Evolutionary conservation across 2,888 invertebrate species (phyloP).

Genomic region (Dimorphilus gyrociliatus): DNA sequence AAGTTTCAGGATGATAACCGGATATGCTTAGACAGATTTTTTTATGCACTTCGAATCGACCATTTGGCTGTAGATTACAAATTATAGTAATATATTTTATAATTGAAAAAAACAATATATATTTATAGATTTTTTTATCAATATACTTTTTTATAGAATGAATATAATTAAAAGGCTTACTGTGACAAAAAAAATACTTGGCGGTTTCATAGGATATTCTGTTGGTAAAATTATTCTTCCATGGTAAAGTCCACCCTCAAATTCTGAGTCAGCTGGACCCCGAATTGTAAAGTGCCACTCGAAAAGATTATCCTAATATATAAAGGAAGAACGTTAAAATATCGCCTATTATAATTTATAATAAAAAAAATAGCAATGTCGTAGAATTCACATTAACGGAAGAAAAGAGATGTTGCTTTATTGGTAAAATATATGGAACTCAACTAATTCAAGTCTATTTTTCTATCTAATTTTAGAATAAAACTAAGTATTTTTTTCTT

Average conservation of each 20-base stretch:
- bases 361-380: not conserved
- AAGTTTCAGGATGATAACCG: slow-evolving; percentile 89
- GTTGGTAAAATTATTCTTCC: slow-evolving; percentile 71
- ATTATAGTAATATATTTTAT: too few species aligned
- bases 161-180: slow-evolving; percentile 39
- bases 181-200: slow-evolving; percentile 76
- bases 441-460: too few species aligned
- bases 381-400: too few species aligned
- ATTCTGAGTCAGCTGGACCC: slow-evolving; percentile 72
- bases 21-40: slow-evolving; percentile 90
- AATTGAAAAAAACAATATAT: too few species aligned
- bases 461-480: too few species aligned
- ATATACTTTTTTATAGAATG: too few species aligned
- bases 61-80: slow-evolving; percentile 58
- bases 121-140: too few species aligned
- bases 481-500: too few species aligned
- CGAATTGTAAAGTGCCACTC: slow-evolving; percentile 94
- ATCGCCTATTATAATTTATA: slow-evolving; percentile 1
- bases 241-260: slow-evolving; percentile 77
- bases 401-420: too few species aligned
- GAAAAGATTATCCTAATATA: slow-evolving; percentile 61
- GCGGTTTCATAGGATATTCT: slow-evolving; percentile 94
- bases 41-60: slow-evolving; percentile 76
- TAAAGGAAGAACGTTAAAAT: slow-evolving; percentile 3
- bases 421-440: too few species aligned